Conservation (phyloP, 2,888 invertebrate genomes). For the Lasioglossum calceatum region DNA sequence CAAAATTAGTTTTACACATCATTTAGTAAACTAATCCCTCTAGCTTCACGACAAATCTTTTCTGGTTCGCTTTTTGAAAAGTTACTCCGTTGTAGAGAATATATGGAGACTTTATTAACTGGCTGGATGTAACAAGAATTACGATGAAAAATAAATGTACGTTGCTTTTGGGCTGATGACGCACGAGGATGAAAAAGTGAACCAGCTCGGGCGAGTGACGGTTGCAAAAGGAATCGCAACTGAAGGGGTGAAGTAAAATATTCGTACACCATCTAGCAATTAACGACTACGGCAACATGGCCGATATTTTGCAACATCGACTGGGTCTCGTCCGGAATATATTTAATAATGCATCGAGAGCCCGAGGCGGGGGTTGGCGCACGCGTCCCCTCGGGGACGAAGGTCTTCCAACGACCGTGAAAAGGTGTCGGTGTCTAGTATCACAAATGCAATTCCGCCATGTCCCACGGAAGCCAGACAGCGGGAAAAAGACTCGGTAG, state of each 20-base stretch:
- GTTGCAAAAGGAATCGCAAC: background rate
- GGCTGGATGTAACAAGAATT: background rate
- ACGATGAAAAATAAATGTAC: background rate
- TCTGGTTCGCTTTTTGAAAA: no score
- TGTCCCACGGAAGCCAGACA: conserved; percentile 22
- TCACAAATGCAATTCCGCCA: conserved; percentile 54
- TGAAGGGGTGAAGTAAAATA: background rate
- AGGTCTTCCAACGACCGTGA: conserved; percentile 60
- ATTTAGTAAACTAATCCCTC: no score
- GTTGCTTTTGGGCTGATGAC: background rate
- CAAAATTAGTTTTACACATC: no score
- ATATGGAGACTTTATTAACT: background rate
- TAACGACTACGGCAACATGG: background rate
- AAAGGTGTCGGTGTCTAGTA: conserved; percentile 60
- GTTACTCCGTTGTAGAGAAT: background rate
- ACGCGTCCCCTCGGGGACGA: conserved; percentile 49
- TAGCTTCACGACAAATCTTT: no score
- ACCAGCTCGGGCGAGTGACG: background rate
- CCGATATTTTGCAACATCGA: conserved; percentile 14
- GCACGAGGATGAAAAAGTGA: background rate
- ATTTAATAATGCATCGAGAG: conserved; percentile 65
- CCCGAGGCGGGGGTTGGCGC: conserved; percentile 15
- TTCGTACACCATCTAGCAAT: background rate
- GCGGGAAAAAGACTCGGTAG: conserved; percentile 36
- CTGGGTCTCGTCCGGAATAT: conserved; percentile 33